Conservation (phyloP, 2,113 vertebrate genomes). For the Entelurus aequoreus region DNA sequence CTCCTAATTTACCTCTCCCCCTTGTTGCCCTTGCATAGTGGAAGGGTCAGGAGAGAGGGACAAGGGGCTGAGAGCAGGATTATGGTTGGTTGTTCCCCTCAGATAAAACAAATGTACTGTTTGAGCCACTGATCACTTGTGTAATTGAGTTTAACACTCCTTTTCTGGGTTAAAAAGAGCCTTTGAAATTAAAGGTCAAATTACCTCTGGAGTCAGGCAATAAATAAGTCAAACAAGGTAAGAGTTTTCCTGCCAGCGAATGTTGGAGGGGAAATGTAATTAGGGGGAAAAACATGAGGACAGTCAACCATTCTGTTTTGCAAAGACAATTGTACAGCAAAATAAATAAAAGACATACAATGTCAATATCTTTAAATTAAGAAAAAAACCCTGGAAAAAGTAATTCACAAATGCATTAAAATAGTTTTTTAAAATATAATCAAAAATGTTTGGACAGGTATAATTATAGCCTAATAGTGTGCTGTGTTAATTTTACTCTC, state of each 20-base stretch:
- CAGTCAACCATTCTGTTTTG: constrained; percentile 38
- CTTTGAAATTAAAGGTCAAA: constrained; percentile 77
- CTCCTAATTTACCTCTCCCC: constrained; percentile 38
- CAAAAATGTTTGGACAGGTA: constrained; percentile 5
- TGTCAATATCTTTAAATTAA: constrained; percentile 14
- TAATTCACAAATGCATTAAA: background rate
- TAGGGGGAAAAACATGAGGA: constrained; percentile 65
- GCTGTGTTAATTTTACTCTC: constrained; percentile 24
- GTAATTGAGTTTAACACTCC: constrained; percentile 78
- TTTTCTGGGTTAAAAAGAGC: constrained; percentile 67
- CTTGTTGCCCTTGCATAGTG: constrained; percentile 33
- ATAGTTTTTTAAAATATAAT: constrained; percentile 2
- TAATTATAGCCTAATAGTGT: constrained; percentile 13
- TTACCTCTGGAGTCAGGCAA: constrained; percentile 76
- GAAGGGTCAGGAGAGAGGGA: constrained; percentile 37
- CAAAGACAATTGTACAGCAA: constrained; percentile 21
- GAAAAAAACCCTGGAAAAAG: background rate
- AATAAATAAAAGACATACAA: constrained; percentile 18
- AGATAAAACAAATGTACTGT: constrained; percentile 73
- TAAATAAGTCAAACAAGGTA: constrained; percentile 80
- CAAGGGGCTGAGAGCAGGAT: constrained; percentile 35
- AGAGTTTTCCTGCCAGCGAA: constrained; percentile 68
- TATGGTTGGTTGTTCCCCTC: constrained; percentile 47
- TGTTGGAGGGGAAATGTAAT: constrained; percentile 75
- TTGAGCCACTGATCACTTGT: constrained; percentile 72